Conservation (phyloP, 2,888 invertebrate genomes). For the Cataglyphis rosenhaueri region DNA sequence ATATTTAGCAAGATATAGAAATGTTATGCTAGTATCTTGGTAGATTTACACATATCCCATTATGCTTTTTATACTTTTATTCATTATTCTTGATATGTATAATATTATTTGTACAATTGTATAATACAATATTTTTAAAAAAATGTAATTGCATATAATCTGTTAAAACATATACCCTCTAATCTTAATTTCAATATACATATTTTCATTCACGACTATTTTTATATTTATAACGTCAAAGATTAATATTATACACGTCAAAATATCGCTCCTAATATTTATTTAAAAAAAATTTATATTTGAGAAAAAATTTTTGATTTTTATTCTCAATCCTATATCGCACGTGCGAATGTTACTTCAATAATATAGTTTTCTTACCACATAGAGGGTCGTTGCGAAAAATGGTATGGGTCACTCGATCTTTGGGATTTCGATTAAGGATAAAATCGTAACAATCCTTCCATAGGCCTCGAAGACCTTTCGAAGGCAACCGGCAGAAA, state of each 20-base stretch:
- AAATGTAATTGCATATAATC: background rate
- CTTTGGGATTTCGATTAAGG: constrained; percentile 10
- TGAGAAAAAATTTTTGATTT: background rate
- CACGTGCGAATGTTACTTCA: background rate
- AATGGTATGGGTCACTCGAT: constrained; percentile 19
- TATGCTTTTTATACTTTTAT: background rate
- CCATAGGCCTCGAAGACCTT: background rate
- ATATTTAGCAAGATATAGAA: background rate
- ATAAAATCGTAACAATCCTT: constrained; percentile 39
- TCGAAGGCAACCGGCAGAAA: constrained; percentile 15
- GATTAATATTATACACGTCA: background rate
- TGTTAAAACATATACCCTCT: background rate
- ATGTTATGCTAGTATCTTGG: background rate
- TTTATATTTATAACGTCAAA: background rate
- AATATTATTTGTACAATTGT: background rate
- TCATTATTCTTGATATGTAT: background rate
- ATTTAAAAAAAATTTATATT: background rate
- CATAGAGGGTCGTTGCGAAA: constrained; percentile 14
- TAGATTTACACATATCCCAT: background rate
- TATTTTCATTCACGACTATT: background rate
- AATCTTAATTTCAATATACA: background rate
- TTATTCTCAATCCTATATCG: background rate
- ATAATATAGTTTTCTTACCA: background rate
- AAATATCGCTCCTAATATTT: background rate
- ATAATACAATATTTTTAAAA: background rate